A percentile compares a stretch with the other conserved stretches of the same genome.
Evolutionary conservation across 2,888 invertebrate genomes (phyloP).

Genomic region (Hypolimnas misippus): DNA sequence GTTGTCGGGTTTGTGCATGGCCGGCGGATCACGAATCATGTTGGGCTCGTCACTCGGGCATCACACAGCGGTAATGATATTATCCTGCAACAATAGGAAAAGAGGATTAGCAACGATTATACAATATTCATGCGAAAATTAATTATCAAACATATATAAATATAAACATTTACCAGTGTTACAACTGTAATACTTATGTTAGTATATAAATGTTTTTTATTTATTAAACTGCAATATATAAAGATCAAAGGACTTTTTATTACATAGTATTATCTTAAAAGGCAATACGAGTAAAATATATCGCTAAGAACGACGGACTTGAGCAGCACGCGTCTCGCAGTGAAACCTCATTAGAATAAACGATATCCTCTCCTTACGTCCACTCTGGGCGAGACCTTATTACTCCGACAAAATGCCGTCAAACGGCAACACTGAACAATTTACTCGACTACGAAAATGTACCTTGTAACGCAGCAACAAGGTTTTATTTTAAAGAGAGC

Average conservation of each 20-base stretch:
- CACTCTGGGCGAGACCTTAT: slow-evolving; percentile 81
- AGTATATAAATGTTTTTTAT: neutral
- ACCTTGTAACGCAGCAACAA: slow-evolving; percentile 52
- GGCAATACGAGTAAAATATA: slow-evolving; percentile 50
- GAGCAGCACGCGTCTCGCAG: slow-evolving; percentile 59
- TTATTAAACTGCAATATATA: slow-evolving; percentile 38
- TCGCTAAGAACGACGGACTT: slow-evolving; percentile 53
- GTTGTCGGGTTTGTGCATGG: slow-evolving; percentile 81
- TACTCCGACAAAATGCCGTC: slow-evolving; percentile 82
- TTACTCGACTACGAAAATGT: slow-evolving; percentile 48
- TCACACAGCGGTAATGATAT: slow-evolving; percentile 56
- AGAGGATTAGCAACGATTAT: slow-evolving; percentile 23
- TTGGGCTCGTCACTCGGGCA: slow-evolving; percentile 72
- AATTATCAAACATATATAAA: slow-evolving; percentile 13
- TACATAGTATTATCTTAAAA: slow-evolving; percentile 39
- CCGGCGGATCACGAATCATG: slow-evolving; percentile 83
- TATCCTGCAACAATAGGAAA: slow-evolving; percentile 63
- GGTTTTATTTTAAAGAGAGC: slow-evolving; percentile 50
- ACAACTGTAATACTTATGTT: neutral
- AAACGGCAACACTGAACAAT: slow-evolving; percentile 63
- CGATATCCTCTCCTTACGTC: slow-evolving; percentile 83
- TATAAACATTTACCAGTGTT: neutral
- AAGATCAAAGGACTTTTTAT: slow-evolving; percentile 45
- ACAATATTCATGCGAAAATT: neutral
- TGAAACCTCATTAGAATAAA: slow-evolving; percentile 83